phyloP scores from a whole-genome alignment of 2,888 invertebrate genomes.

The Tyria jacobaeae region DNA sequence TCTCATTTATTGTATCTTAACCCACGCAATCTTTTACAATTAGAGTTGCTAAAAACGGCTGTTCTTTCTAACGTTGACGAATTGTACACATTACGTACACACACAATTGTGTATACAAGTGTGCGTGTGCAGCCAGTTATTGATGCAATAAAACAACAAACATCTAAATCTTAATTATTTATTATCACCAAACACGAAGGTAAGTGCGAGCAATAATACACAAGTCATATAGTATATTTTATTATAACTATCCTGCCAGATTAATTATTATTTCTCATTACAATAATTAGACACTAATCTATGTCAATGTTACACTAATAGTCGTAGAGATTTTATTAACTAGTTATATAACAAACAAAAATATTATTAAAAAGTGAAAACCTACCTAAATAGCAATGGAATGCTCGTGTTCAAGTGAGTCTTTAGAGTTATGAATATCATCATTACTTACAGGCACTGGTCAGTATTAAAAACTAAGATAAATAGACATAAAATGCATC shows the following conservation, averaged over 20 bases:
- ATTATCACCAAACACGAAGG: constrained; percentile 66
- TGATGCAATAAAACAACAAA: constrained; percentile 78
- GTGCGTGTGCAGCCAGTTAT: constrained; percentile 65
- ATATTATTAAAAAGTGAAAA: constrained; percentile 61
- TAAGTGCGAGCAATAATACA: constrained; percentile 55
- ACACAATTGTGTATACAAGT: no score
- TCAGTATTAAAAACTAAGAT: constrained; percentile 58
- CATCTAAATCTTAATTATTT: constrained; percentile 65
- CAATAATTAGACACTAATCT: constrained; percentile 60
- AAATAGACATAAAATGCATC: constrained; percentile 45
- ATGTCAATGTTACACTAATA: constrained; percentile 62
- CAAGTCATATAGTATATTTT: constrained; percentile 60
- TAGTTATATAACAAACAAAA: constrained; percentile 46
- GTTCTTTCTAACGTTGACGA: constrained; percentile 28
- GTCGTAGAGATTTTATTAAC: constrained; percentile 53
- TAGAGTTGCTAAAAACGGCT: neutral
- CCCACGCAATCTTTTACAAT: neutral
- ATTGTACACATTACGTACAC: constrained; percentile 46
- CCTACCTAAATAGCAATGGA: constrained; percentile 51
- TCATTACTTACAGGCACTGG: constrained; percentile 84
- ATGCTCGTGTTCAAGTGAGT: constrained; percentile 50
- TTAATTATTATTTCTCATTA: constrained; percentile 48
- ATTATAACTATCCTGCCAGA: constrained; percentile 57
- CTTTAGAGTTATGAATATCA: constrained; percentile 75
- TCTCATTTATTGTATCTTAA: neutral